phyloP scores from a whole-genome alignment of 2,888 invertebrate genomes.

The Cantharis rufa region DNA sequence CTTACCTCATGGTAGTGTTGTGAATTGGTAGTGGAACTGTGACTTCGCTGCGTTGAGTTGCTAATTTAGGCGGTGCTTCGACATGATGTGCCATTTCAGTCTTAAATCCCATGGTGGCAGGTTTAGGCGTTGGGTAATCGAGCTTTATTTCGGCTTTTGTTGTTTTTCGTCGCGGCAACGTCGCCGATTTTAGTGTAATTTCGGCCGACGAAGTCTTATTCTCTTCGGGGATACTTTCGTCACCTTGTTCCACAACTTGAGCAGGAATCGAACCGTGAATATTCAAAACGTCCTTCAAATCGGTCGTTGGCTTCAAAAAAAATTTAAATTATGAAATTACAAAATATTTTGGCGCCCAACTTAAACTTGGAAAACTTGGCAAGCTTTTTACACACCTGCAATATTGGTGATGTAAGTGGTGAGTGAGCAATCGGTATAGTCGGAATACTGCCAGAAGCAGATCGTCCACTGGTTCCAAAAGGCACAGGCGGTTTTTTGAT shows the following conservation, averaged over 20 bases:
- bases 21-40: slow-evolving; percentile 48
- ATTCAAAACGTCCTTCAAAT: background rate
- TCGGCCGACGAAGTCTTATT: slow-evolving; percentile 67
- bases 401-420: slow-evolving; percentile 29
- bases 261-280: slow-evolving; percentile 22
- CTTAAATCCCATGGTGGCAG: slow-evolving; percentile 60
- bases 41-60: slow-evolving; percentile 61
- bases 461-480: slow-evolving; percentile 61
- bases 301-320: background rate
- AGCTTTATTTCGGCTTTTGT: slow-evolving; percentile 68
- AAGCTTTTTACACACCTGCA: background rate
- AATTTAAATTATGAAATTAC: background rate
- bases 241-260: slow-evolving; percentile 26
- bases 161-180: slow-evolving; percentile 67
- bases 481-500: slow-evolving; percentile 68
- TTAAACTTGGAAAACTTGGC: too few species aligned
- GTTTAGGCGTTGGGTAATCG: slow-evolving; percentile 57
- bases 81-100: slow-evolving; percentile 67
- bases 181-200: slow-evolving; percentile 69
- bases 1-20: background rate
- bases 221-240: slow-evolving; percentile 42
- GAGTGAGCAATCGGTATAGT: slow-evolving; percentile 44
- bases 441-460: slow-evolving; percentile 63
- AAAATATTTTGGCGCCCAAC: background rate
- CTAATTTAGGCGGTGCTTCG: slow-evolving; percentile 51